These are phyloP conservation scores for Leucania comma DNA, from an alignment of 2,888 invertebrate genomes.

Conservation along the genomic window DNA sequence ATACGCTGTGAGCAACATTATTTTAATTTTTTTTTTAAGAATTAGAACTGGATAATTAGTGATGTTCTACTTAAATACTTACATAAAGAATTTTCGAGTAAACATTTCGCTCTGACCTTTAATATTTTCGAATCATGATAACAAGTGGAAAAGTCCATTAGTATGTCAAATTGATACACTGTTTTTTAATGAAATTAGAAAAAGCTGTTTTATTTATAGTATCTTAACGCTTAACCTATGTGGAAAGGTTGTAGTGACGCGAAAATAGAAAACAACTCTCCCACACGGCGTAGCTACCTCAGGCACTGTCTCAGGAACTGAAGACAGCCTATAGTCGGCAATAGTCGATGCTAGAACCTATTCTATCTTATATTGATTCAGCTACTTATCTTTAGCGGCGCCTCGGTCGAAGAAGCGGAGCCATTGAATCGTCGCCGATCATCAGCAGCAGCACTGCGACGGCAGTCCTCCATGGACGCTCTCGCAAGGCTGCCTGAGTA, in stretches of 20 bases:
- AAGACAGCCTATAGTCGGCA: no score
- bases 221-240: no score
- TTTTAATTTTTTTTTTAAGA: background rate
- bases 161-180: background rate
- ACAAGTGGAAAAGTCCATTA: background rate
- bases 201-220: no score
- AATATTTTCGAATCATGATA: background rate
- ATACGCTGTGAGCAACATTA: slow-evolving; percentile 83
- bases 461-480: slow-evolving; percentile 68
- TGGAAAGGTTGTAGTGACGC: no score
- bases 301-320: no score
- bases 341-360: no score
- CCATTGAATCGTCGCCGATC: slow-evolving; percentile 71
- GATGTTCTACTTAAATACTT: background rate
- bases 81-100: background rate
- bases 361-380: background rate
- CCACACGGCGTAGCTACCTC: no score
- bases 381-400: slow-evolving; percentile 55
- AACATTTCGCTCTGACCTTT: no score
- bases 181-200: no score
- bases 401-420: slow-evolving; percentile 63
- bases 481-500: slow-evolving; percentile 78
- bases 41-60: background rate
- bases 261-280: no score
- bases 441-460: slow-evolving; percentile 76